A percentile compares a stretch with the other conserved stretches of the same genome.
Conservation (phyloP, 1,140 invertebrate species). For the Planococcus citri region DNA sequence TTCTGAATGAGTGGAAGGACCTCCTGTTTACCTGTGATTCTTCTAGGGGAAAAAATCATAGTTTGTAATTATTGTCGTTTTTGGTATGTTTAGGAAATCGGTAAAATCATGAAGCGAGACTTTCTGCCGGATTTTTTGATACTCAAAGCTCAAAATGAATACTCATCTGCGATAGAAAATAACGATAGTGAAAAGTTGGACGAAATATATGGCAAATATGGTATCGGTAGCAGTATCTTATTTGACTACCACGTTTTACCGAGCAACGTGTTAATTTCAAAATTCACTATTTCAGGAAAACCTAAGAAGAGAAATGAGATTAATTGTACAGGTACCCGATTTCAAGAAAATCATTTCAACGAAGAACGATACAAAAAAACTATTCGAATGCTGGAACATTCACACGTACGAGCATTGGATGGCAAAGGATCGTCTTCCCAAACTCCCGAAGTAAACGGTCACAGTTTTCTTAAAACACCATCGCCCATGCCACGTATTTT, state of each 20-base stretch:
- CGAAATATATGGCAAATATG: constrained; percentile 79
- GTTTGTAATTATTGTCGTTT: too few relatives aligned
- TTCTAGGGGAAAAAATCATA: too few relatives aligned
- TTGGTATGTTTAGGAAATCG: constrained; percentile 72
- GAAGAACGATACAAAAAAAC: constrained; percentile 57
- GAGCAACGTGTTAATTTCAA: neutral
- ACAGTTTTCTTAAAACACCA: constrained; percentile 70
- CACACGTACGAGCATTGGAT: constrained; percentile 43
- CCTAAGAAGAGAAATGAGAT: constrained; percentile 54
- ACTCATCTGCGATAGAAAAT: constrained; percentile 74
- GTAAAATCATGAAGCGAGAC: constrained; percentile 91
- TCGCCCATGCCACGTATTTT: constrained; percentile 67
- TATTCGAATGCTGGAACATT: constrained; percentile 55
- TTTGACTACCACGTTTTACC: neutral
- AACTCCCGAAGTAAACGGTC: constrained; percentile 60
- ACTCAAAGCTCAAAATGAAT: constrained; percentile 83
- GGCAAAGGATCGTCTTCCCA: constrained; percentile 55
- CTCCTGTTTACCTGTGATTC: too few relatives aligned
- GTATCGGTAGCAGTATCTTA: constrained; percentile 39
- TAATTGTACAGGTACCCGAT: constrained; percentile 69
- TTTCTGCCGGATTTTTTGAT: constrained; percentile 94
- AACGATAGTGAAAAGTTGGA: constrained; percentile 78
- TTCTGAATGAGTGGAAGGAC: neutral
- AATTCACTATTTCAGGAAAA: constrained; percentile 27
- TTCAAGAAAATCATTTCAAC: constrained; percentile 65